Conservation (phyloP, 2,113 vertebrate genomes). For the Boulengeromyrus knoepffleri region DNA sequence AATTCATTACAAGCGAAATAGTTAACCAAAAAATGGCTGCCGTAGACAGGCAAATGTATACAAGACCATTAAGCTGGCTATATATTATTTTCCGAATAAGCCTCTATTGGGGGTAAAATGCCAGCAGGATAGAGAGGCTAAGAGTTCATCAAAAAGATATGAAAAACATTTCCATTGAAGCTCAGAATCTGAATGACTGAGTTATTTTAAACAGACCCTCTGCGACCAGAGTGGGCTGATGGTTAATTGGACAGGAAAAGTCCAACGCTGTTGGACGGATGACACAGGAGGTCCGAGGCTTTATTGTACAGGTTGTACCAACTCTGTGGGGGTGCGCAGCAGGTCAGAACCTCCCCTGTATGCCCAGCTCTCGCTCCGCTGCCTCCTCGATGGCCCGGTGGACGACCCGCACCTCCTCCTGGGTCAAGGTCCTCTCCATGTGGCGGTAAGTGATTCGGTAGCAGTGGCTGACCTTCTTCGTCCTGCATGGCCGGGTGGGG, state of each 20-base stretch:
- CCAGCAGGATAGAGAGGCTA: not conserved
- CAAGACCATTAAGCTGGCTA: not conserved
- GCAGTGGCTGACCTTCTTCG: constrained; percentile 77
- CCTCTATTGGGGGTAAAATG: not conserved
- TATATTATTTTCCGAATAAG: not conserved
- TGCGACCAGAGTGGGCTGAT: not conserved
- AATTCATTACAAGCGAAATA: not conserved
- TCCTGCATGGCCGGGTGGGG: constrained; percentile 55
- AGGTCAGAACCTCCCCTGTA: constrained; percentile 74
- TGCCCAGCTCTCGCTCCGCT: constrained; percentile 66
- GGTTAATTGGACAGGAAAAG: not conserved
- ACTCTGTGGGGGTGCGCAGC: not conserved
- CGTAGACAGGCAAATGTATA: not conserved
- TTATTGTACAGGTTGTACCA: not conserved
- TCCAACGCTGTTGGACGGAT: not conserved
- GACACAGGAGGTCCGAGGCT: not conserved
- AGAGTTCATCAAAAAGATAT: not conserved
- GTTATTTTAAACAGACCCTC: not conserved
- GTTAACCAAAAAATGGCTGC: not conserved
- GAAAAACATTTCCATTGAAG: not conserved
- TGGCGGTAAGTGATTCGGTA: constrained; percentile 85
- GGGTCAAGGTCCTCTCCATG: constrained; percentile 79
- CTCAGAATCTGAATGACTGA: not conserved
- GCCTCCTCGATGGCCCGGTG: constrained; percentile 68
- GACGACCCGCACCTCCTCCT: constrained; percentile 68